phyloP scores from a whole-genome alignment of 2,888 invertebrate species.

The Hoplodrina blanda region DNA sequence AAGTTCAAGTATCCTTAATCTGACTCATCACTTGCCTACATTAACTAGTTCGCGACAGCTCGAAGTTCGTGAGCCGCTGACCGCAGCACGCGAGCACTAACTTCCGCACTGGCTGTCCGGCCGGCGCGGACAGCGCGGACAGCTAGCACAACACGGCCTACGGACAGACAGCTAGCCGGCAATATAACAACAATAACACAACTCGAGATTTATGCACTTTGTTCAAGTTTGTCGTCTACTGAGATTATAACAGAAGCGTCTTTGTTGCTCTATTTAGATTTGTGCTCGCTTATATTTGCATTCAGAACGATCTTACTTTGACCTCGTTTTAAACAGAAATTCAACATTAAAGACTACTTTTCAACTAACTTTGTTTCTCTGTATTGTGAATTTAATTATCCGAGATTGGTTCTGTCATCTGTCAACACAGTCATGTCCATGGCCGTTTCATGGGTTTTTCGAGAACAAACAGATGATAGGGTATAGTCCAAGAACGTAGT shows the following conservation, averaged over 20 bases:
- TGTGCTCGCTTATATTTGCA: slow-evolving; percentile 26
- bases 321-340: not conserved
- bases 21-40: slow-evolving; percentile 3
- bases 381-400: not conserved
- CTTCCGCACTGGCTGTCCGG: slow-evolving; percentile 9
- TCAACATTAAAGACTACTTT: slow-evolving; percentile 8
- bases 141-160: not conserved
- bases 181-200: slow-evolving; percentile 43
- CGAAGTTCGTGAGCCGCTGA: slow-evolving; percentile 6
- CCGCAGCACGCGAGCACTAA: slow-evolving; percentile 22
- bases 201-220: slow-evolving; percentile 53
- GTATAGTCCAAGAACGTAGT: too few relatives aligned
- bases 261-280: slow-evolving; percentile 15
- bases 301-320: slow-evolving; percentile 20
- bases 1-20: not conserved
- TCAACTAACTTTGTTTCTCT: not conserved
- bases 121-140: slow-evolving; percentile 1
- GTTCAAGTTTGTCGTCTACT: slow-evolving; percentile 38
- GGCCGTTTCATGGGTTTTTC: too few relatives aligned
- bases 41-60: not conserved
- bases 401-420: not conserved
- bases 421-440: too few relatives aligned
- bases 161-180: slow-evolving; percentile 34
- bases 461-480: too few relatives aligned
- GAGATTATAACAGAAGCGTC: slow-evolving; percentile 30